Conservation (phyloP, 2,888 invertebrate genomes). For the Caenorhabditis zanzibari region DNA sequence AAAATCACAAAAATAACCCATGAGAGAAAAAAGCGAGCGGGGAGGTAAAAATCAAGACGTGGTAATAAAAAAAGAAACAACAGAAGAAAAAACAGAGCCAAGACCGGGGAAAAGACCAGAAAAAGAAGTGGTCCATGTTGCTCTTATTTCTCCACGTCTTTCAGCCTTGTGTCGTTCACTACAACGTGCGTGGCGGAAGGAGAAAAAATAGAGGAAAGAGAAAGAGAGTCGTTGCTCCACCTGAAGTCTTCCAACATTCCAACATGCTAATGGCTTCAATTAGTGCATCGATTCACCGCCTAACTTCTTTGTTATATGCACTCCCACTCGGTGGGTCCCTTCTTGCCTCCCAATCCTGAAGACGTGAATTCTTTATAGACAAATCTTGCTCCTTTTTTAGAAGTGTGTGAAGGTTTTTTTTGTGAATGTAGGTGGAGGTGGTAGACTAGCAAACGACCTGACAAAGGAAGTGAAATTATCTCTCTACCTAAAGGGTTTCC, state of each 20-base stretch:
- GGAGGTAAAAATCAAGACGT: slow-evolving; percentile 28
- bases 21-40: neutral
- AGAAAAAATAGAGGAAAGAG: slow-evolving; percentile 18
- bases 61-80: slow-evolving; percentile 45
- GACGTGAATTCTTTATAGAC: slow-evolving; percentile 34
- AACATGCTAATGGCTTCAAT: slow-evolving; percentile 67
- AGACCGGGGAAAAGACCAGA: slow-evolving; percentile 18
- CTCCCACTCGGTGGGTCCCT: slow-evolving; percentile 34
- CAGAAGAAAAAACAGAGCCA: slow-evolving; percentile 44
- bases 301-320: slow-evolving; percentile 67
- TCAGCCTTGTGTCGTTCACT: slow-evolving; percentile 42
- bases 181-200: slow-evolving; percentile 9
- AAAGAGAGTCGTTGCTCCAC: slow-evolving; percentile 34
- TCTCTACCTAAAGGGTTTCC: slow-evolving; percentile 44
- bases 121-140: slow-evolving; percentile 47
- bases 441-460: slow-evolving; percentile 31
- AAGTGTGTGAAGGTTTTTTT: slow-evolving; percentile 5
- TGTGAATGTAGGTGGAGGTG: slow-evolving; percentile 30
- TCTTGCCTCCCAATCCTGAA: slow-evolving; percentile 20
- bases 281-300: slow-evolving; percentile 68
- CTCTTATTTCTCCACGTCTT: slow-evolving; percentile 41
- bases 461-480: slow-evolving; percentile 55
- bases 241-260: slow-evolving; percentile 62
- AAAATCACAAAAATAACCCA: slow-evolving; percentile 19
- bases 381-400: slow-evolving; percentile 32